Evolutionary conservation across 2,113 vertebrate species (phyloP).

Genomic region (Oreotragus oreotragus): DNA sequence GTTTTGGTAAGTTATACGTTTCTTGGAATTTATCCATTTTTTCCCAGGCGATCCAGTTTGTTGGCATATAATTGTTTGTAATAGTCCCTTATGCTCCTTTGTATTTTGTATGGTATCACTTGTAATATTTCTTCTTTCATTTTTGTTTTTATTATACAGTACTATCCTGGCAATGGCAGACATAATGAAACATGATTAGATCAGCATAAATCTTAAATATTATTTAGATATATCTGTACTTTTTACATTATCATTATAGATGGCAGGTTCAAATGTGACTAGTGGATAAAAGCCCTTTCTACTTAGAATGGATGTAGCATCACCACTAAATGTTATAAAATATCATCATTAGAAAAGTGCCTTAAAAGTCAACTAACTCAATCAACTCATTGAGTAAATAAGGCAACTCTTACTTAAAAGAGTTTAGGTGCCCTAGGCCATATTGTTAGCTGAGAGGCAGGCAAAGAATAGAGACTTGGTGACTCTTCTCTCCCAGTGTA

Average conservation of each 20-base stretch:
- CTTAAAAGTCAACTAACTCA: background rate
- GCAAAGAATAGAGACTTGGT: background rate
- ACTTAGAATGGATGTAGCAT: background rate
- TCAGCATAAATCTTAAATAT: background rate
- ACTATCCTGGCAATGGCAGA: background rate
- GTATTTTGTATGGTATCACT: background rate
- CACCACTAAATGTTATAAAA: background rate
- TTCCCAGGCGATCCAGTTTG: background rate
- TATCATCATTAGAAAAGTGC: background rate
- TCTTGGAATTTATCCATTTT: background rate
- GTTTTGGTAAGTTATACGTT: background rate
- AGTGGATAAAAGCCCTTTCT: background rate
- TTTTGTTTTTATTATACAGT: background rate
- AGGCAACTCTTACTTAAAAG: background rate
- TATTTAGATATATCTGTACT: background rate
- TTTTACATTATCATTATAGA: background rate
- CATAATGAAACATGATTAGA: background rate
- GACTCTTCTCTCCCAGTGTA: background rate
- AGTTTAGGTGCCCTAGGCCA: background rate
- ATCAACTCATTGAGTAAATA: background rate
- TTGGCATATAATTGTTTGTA: background rate
- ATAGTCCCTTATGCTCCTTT: background rate
- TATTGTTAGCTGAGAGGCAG: background rate
- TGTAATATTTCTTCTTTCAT: background rate
- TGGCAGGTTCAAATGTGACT: background rate